Base-by-base conservation (phyloP, 2,113 vertebrate species). In the Tor tambroides region DNA sequence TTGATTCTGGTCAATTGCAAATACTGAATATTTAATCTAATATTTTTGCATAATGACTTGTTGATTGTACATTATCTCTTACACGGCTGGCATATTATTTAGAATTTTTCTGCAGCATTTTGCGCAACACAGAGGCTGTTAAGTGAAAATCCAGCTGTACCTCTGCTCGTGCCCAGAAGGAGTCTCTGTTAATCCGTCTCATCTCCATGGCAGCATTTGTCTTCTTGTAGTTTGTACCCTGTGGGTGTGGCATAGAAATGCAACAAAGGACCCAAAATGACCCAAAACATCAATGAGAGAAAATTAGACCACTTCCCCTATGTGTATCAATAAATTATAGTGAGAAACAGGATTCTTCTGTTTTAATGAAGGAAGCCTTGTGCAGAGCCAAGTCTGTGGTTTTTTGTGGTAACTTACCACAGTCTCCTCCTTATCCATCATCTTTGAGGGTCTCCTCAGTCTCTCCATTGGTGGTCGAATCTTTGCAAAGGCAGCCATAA, bases 141-240 rank as follows among this genome's bases (percentile, higher is more conserved):
- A 30, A 75, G 26, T 28, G 15, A 78, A 78, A 54, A 30, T 51
- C 6, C 17, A 51, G 46, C 6, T 89, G 38, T 89, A 97, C 96
- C 95, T 97, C 96, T 15, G 95, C 95, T 90, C 94, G 94, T 5
- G 95, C 96, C 96, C 96, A 97, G 94, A 97, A 97, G 30, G 95
- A 95, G 71, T 96, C 96, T 89, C 96, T 94, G 91, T 95, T 94
- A 87, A 96, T 95, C 49, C 91, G 90, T 89, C 94, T 95, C 91
- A 97, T 96, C 94, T 97, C 96, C 95, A 96, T 90, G 0, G 95
- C 96, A 0, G 96, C 95, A 82, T 96, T 97, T 0, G 96, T 97
- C 90, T 96, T 97, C 90, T 93, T 95, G 93, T 97, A 97, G 89
- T 96, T 97, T 61, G 96, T 97, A 46, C 96, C 96, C 96, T 97